Evolutionary conservation across 1,140 invertebrate genomes (phyloP), one percentile per base, ranked within the genome.

Genomic region (Sarcophaga peregrina): DNA sequence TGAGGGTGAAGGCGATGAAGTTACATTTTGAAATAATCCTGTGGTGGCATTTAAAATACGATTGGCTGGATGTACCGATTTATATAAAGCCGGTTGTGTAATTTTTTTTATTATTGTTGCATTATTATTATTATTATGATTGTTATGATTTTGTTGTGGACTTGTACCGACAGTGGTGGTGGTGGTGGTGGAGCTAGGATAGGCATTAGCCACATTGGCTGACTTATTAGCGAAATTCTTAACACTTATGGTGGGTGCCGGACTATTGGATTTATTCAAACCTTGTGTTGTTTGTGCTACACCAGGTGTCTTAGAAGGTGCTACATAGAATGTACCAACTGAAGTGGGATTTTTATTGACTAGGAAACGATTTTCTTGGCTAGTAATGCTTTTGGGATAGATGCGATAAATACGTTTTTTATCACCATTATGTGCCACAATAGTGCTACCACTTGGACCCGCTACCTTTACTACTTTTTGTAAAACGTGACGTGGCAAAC

Each of bases 381-480:
- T 8, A 68, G 20, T 68, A 8, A 68, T 52, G 11, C 46, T 25
- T n/a, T 81, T 81, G 8, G 80, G 80, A 46, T 68, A 72, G 3
- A 81, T 81, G 6, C 80, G 80, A 81, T 81, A 81, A 13, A 81
- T 37, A 8, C 80, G 52, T 5, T 37, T 45, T 45, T 68, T 81
- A 17, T 62, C 80, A 5, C 80, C 80, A 17, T 81, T 54, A 8
- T 48, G 17, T 5, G 54, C 37, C 3, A 72, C 45, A 20, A 81
- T 72, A 9, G 62, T 81, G 11, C 80, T 58, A 13, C 80, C 52
- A n/a, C 3, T 48, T 5, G 52, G 1, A 9, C 80, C 80, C 2
- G 80, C 52, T 17, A 81, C 80, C 25, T 58, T 81, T 1, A 81
- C 80, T 1, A 81, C 80, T 48, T 81, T 81, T n/a, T 72, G 80